A percentile compares a stretch with the other conserved stretches of the same genome.
phyloP scores from a whole-genome alignment of 2,888 invertebrate species.

The Pantelozetes paolii region DNA sequence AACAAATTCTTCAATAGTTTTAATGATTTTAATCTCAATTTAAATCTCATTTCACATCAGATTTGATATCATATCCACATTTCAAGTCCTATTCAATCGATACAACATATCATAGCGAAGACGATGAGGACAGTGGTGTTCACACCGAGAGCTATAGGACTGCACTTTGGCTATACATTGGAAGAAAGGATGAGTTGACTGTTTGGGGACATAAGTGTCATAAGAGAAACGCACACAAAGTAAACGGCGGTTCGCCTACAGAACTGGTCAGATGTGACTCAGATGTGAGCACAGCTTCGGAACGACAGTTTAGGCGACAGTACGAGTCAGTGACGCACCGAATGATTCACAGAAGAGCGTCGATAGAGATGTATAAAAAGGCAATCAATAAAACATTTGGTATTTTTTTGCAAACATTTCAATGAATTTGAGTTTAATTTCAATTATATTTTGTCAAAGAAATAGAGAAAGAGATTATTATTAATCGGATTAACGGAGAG shows the following conservation, averaged over 20 bases:
- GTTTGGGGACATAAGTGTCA: conserved; percentile 58
- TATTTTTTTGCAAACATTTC: conserved; percentile 56
- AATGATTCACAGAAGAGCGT: conserved; percentile 81
- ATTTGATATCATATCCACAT: not conserved
- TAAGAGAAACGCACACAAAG: not conserved
- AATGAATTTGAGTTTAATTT: conserved; percentile 38
- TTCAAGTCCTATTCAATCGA: conserved; percentile 38
- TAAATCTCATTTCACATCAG: not conserved
- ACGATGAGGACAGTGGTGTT: conserved; percentile 57
- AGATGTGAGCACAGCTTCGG: conserved; percentile 67
- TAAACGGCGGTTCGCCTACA: not conserved
- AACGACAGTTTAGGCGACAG: conserved; percentile 75
- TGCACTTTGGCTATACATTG: conserved; percentile 70
- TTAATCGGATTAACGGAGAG: conserved; percentile 73
- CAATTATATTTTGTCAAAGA: conserved; percentile 57
- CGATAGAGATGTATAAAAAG: conserved; percentile 80
- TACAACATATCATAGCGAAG: conserved; percentile 36
- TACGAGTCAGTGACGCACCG: conserved; percentile 82
- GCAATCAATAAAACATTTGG: conserved; percentile 77
- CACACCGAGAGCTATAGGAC: conserved; percentile 70
- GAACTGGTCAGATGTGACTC: conserved; percentile 50
- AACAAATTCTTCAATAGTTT: not conserved
- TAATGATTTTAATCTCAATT: not conserved
- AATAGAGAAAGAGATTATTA: conserved; percentile 79
- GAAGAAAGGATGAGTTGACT: conserved; percentile 65